Evolutionary conservation across 2,797 vertebrate genomes (phyloP), one percentile per base, ranked within the genome.

Genomic region (Sebastes ruberrimus): DNA sequence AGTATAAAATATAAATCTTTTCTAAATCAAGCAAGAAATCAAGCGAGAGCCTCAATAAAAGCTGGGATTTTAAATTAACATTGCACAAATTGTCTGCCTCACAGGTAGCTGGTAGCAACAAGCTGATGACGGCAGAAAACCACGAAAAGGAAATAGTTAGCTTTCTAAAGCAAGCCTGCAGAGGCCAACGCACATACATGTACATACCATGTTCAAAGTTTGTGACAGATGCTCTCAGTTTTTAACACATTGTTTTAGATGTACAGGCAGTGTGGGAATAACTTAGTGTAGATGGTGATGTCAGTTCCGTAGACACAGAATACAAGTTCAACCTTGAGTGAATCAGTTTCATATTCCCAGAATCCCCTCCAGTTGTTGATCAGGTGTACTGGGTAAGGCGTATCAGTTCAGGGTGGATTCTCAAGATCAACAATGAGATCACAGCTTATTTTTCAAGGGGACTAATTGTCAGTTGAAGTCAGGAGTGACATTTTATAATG

Each of bases 1-100:
- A 94, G 93, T 95, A 95, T 89, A 95, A 95, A 95, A 95, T 94
- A 94, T 94, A 94, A 93, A 92, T 93, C 86, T 89, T 92, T 87
- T 94, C 92, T 87, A 94, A 93, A 87, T 84, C 59, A 89, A 88
- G 80, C 85, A 83, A 83, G 78, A 86, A 87, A 92, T 85, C 82
- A 93, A 92, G 91, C 89, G 84, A 93, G 86, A 89, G 86, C 85
- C 84, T 91, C 89, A 82, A 90, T 83, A 91, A 92, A 85, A 85
- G 87, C 92, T 88, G 84, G 78, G 88, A 76, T 84, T 83, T 93
- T 79, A 93, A 93, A 90, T 95, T 77, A 93, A 85, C 88, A 94
- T 94, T 93, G 93, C 92, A 95, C 92, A 94, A 85, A 82, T 69
- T 75, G 80, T 93, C 89, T 90, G 84, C 83, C 80, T 91, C 85